phyloP scores from a whole-genome alignment of 2,113 vertebrate genomes.

The Microcebus lehilahytsara region DNA sequence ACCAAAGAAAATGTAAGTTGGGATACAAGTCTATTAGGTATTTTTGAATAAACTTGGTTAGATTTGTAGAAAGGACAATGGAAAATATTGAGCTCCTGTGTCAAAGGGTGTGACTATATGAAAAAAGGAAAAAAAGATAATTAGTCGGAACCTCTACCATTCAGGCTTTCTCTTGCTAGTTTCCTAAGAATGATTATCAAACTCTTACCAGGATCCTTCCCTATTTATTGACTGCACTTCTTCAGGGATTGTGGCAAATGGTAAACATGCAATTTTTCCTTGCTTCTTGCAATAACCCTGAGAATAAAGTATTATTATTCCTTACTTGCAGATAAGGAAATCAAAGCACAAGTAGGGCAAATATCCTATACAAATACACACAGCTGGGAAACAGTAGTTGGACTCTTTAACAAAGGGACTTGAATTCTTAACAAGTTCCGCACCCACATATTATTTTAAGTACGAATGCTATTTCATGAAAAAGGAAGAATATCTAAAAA shows the following conservation, averaged over 20 bases:
- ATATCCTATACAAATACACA: not conserved
- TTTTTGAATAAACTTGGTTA: not conserved
- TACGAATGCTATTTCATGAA: no score
- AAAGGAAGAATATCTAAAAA: not conserved
- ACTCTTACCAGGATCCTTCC: not conserved
- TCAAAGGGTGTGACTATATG: not conserved
- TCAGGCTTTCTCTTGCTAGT: not conserved
- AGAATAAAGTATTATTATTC: not conserved
- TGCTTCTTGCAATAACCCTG: not conserved
- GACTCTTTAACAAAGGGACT: not conserved
- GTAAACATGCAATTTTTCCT: not conserved
- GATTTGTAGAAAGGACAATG: not conserved
- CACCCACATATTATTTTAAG: rapidly evolving
- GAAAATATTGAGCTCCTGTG: not conserved
- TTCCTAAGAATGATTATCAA: not conserved
- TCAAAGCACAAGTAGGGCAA: not conserved
- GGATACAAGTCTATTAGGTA: not conserved
- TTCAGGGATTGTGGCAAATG: not conserved
- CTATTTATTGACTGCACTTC: not conserved
- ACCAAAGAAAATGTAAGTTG: constrained; percentile 42
- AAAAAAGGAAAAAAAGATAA: not conserved
- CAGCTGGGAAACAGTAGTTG: not conserved
- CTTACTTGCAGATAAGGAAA: not conserved
- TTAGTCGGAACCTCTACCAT: not conserved
- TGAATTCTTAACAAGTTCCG: not conserved